Percentiles rank a stretch among this genome's conserved stretches.
phyloP scores from a whole-genome alignment of 2,113 vertebrate species.

The Felis catus region F.catus_Fca126_mat1.0 CM031419.1:104437001-104437500 shows the following conservation, averaged over 20 bases:
- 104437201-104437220: not conserved
- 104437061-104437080: not conserved
- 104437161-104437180: not conserved
- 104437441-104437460: not conserved
- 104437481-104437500: not conserved
- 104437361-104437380: not conserved
- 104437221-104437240: not conserved
- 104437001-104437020: not conserved
- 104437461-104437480: not conserved
- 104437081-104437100: not conserved
- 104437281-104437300: not conserved
- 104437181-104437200: not conserved
- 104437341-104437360: not conserved
- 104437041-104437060: not conserved
- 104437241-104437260: not conserved
- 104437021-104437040: not conserved
- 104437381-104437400: not conserved
- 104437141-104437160: not conserved
- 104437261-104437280: not conserved
- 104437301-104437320: not conserved
- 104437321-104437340: not conserved
- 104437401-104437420: not conserved
- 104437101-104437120: conserved; percentile 13
- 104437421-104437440: not conserved
- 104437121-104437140: not conserved